Percentiles rank a stretch among this genome's conserved stretches.
phyloP scores from a whole-genome alignment of 1,140 invertebrate species.

The Drosophila tropicalis region DNA sequence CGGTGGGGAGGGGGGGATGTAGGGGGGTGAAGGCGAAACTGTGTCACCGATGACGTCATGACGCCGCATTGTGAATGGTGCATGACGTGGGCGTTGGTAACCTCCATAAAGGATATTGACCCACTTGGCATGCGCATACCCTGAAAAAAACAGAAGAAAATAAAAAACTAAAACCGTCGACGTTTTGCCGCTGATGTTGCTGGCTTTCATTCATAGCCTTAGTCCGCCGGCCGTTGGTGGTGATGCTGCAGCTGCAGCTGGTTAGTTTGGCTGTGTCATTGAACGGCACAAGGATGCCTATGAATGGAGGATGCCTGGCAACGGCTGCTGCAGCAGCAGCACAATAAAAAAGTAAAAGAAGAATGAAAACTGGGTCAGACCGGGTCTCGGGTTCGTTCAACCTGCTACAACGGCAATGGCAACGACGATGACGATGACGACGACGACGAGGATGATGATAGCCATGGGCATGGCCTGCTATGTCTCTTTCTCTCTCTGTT shows the following conservation, averaged over 20 bases:
- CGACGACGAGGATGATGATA: not conserved
- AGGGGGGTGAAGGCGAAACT: slow-evolving; percentile 33
- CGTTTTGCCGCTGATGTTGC: slow-evolving; percentile 13
- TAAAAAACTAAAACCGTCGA: slow-evolving; percentile 24
- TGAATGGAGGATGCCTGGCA: slow-evolving; percentile 52
- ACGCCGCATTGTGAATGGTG: not conserved
- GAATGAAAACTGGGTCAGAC: slow-evolving; percentile 62
- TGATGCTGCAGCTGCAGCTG: slow-evolving; percentile 8
- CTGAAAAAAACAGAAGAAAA: not conserved
- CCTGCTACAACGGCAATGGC: slow-evolving; percentile 30
- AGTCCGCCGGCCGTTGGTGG: slow-evolving; percentile 21
- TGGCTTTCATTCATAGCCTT: slow-evolving; percentile 12
- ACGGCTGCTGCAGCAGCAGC: slow-evolving; percentile 13
- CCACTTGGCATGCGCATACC: slow-evolving; percentile 71
- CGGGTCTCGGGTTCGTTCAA: slow-evolving; percentile 59
- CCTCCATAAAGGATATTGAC: slow-evolving; percentile 70
- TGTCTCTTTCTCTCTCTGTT: not conserved
- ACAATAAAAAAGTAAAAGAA: not conserved
- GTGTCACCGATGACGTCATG: slow-evolving; percentile 73
- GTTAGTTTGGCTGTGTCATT: slow-evolving; percentile 34
- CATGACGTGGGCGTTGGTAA: slow-evolving; percentile 41
- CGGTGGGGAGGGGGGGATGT: not conserved
- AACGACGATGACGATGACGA: not conserved
- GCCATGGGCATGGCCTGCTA: not conserved
- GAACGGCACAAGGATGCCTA: slow-evolving; percentile 57